Base-by-base conservation (phyloP, 2,113 vertebrate genomes). In the Empidonax traillii region DNA sequence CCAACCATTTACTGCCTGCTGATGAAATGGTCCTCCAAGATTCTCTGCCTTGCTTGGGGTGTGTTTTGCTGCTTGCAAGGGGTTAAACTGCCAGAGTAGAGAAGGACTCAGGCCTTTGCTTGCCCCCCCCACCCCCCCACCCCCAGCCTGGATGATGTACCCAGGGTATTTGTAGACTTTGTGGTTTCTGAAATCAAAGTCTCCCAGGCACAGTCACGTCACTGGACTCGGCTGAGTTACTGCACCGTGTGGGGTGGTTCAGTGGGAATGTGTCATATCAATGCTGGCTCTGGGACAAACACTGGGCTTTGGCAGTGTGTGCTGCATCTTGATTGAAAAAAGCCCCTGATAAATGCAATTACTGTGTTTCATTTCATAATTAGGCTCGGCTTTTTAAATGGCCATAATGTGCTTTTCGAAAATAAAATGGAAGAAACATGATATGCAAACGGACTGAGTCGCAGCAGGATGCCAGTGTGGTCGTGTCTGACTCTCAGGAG, bases 261-360 rank as follows among this genome's bases (percentile, higher is more conserved):
- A 10, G 31, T 19, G 61, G 41, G 77, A 92, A 71, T 51, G 85
- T 44, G 46, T 79, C 67, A 12, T 8, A 28, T 63, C 71, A 65
- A 0, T 87, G 90, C 73, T 93, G 78, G 22, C 80, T 90, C 61
- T 59, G 66, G 73, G 59, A 88, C 85, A 82, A 89, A 74, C 33
- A 71, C 61, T 74, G 76, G 58, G 25, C 46, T 94, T 80, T 69
- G 27, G 68, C 65, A 58, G 69, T 4, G 33, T 21, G 17, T 56
- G 59, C 75, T 81, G 80, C 76, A 72, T 67, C 84, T 41, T 90
- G 84, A 94, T 83, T 90, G 95, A 80, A 87, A 93, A 92, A 91
- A 90, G 47, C 65, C 83, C 78, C 86, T 3, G 6, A 76, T 89
- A 59, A 93, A 91, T 79, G 56, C 84, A 62, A 86, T 89, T 24